Evolutionary conservation across 2,797 vertebrate species (phyloP).

Genomic region (Holocentrus rufus): DNA sequence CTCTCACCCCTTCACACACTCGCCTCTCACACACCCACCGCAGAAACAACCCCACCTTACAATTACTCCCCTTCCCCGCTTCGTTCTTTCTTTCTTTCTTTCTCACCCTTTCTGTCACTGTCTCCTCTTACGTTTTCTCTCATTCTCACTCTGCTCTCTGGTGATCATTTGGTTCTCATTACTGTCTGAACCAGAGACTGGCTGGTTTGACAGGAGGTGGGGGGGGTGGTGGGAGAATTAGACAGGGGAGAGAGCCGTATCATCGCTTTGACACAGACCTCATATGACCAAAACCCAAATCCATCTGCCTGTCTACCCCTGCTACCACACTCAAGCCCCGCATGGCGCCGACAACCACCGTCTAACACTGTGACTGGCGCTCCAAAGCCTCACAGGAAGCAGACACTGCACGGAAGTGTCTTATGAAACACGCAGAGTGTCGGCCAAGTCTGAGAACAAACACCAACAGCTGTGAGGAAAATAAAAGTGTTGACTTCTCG

Average conservation of each 20-base stretch:
- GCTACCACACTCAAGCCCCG: slow-evolving; percentile 61
- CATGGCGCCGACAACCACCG: slow-evolving; percentile 52
- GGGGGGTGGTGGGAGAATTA: slow-evolving; percentile 16
- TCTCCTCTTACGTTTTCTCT: slow-evolving; percentile 35
- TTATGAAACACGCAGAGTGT: slow-evolving; percentile 67
- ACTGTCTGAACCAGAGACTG: slow-evolving; percentile 83
- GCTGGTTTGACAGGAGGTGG: slow-evolving; percentile 76
- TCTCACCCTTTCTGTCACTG: slow-evolving; percentile 36
- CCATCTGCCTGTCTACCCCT: slow-evolving; percentile 83
- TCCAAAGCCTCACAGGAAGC: slow-evolving; percentile 66
- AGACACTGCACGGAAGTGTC: slow-evolving; percentile 66
- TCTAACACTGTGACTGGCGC: slow-evolving; percentile 51
- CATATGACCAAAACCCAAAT: slow-evolving; percentile 74
- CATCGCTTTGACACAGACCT: slow-evolving; percentile 84
- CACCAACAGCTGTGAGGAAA: slow-evolving; percentile 69
- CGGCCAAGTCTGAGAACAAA: slow-evolving; percentile 71
- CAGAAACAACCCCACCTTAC: slow-evolving; percentile 39
- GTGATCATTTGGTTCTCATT: slow-evolving; percentile 91
- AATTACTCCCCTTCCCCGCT: slow-evolving; percentile 14
- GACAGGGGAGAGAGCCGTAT: slow-evolving; percentile 76
- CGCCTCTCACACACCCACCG: slow-evolving; percentile 50
- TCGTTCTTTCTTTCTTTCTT: slow-evolving; percentile 38
- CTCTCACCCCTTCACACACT: slow-evolving; percentile 55
- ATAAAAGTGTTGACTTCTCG: slow-evolving; percentile 49
- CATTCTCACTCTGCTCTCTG: slow-evolving; percentile 46